Evolutionary conservation across 2,797 vertebrate genomes (phyloP).

Genomic region (Luscinia luscinia): DNA sequence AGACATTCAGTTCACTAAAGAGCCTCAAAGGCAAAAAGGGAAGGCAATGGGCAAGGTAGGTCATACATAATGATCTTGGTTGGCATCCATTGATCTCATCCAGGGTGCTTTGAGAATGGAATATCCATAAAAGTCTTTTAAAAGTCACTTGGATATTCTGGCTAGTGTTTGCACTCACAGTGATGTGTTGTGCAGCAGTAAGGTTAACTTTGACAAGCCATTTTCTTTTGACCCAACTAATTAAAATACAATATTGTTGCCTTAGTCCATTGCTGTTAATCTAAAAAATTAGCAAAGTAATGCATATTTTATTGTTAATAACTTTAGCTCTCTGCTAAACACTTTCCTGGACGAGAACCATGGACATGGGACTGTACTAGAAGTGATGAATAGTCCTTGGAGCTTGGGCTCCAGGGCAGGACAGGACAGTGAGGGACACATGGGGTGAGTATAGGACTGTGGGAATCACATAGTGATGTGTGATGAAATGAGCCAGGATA

Average conservation of each 20-base stretch:
- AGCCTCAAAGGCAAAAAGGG: constrained; percentile 67
- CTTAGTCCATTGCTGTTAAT: not conserved
- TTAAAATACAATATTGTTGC: constrained; percentile 2
- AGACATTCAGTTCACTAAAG: constrained; percentile 68
- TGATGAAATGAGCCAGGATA: not conserved
- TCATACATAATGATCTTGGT: constrained; percentile 66
- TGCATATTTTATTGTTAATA: not conserved
- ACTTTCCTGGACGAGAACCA: not conserved
- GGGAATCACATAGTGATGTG: not conserved
- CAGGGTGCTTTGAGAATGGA: constrained; percentile 58
- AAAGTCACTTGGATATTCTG: constrained; percentile 60
- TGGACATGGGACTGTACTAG: not conserved
- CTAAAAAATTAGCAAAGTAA: not conserved
- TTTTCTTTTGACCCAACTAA: constrained; percentile 8
- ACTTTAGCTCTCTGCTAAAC: not conserved
- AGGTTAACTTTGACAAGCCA: not conserved
- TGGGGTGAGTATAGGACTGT: not conserved
- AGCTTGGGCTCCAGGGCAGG: not conserved
- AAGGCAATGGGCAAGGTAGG: constrained; percentile 74
- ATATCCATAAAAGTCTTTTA: constrained; percentile 68
- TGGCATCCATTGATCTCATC: constrained; percentile 57
- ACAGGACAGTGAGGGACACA: not conserved
- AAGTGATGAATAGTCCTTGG: not conserved
- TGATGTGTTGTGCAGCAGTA: not conserved
- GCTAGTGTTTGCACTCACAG: not conserved